A percentile compares a stretch with the other conserved stretches of the same genome.
These are phyloP conservation scores for Phasia obesa DNA, from an alignment of 2,888 invertebrate species.

Conservation along the genomic window DNA sequence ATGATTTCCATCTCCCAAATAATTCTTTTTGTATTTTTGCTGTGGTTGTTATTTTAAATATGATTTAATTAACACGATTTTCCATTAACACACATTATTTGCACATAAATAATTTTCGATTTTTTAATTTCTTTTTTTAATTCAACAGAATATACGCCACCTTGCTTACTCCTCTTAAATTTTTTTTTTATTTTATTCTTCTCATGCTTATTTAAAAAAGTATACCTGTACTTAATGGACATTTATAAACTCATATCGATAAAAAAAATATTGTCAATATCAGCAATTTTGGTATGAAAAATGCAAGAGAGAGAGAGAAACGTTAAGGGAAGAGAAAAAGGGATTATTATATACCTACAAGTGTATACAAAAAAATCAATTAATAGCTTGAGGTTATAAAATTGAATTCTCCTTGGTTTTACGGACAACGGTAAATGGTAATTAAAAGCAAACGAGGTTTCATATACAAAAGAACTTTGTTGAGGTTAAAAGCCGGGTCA, in stretches of 20 bases:
- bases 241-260: conserved; percentile 38
- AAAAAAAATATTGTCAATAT: conserved; percentile 57
- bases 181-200: no score
- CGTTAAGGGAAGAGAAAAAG: conserved; percentile 10
- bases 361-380: conserved; percentile 8
- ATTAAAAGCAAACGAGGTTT: not conserved
- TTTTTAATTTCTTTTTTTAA: conserved; percentile 5
- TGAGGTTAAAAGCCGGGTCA: no score
- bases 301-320: conserved; percentile 14
- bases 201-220: not conserved
- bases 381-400: conserved; percentile 33
- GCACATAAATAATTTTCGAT: conserved; percentile 75
- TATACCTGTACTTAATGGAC: conserved; percentile 51
- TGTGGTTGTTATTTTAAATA: conserved; percentile 70
- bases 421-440: conserved; percentile 7
- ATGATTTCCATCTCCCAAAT: not conserved
- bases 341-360: conserved; percentile 30
- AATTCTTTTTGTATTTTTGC: conserved; percentile 40
- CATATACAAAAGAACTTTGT: not conserved
- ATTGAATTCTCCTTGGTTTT: conserved; percentile 30
- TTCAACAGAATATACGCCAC: conserved; percentile 6
- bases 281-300: conserved; percentile 56
- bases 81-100: conserved; percentile 76
- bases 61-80: conserved; percentile 80
- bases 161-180: not conserved